A percentile compares a stretch with the other conserved stretches of the same genome.
Evolutionary conservation across 2,888 invertebrate species (phyloP).

Genomic region (Tubulanus polymorphus): DNA sequence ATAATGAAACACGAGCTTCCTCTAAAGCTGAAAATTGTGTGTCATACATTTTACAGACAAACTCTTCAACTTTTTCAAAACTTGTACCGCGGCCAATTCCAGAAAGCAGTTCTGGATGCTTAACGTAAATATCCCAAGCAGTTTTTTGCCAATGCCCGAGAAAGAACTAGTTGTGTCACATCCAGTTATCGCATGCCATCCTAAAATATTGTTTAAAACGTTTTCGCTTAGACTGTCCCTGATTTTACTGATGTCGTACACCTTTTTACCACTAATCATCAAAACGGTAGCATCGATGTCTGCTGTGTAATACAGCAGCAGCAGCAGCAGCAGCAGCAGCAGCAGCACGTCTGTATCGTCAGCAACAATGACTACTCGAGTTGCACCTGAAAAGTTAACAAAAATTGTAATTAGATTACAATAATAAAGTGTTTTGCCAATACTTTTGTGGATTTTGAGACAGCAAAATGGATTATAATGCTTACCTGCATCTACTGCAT

Average conservation of each 20-base stretch:
- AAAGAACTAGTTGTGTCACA: constrained; percentile 11
- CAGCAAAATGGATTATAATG: too few species aligned
- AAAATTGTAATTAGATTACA: too few species aligned
- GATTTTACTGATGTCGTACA: too few species aligned
- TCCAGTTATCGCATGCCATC: constrained; percentile 11
- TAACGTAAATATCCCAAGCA: constrained; percentile 10
- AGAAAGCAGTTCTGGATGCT: constrained; percentile 7
- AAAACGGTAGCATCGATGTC: constrained; percentile 2
- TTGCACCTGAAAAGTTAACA: too few species aligned
- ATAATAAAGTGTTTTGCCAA: too few species aligned
- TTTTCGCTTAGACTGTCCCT: too few species aligned
- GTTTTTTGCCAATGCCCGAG: constrained; percentile 15
- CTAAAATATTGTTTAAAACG: too few species aligned
- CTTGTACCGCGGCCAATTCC: constrained; percentile 10
- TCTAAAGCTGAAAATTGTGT: background rate
- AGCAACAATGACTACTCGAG: too few species aligned
- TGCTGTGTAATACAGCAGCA: background rate
- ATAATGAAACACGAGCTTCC: constrained; percentile 5
- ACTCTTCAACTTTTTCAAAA: constrained; percentile 5
- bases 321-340: background rate
- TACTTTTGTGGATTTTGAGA: too few species aligned
- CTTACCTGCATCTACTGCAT: too few species aligned
- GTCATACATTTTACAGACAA: constrained; percentile 7
- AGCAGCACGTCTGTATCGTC: background rate
- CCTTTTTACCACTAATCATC: constrained; percentile 13